Percentiles rank a stretch among this genome's conserved stretches.
Evolutionary conservation across 2,888 invertebrate species (phyloP).

Genomic region (Arctia plantaginis): DNA sequence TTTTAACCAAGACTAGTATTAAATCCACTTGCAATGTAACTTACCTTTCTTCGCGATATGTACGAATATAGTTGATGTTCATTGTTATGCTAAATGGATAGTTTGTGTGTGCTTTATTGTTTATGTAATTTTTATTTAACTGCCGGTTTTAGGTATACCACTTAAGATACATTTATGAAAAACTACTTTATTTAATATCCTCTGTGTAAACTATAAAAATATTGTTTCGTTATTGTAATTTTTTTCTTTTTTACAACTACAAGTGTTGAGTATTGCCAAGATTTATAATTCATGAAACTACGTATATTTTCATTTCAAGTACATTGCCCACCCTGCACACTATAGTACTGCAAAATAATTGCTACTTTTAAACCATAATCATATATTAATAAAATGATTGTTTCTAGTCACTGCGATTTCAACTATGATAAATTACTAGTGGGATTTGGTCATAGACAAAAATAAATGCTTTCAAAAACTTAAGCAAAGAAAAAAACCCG

Average conservation of each 20-base stretch:
- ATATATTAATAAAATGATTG: no score
- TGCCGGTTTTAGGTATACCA: not conserved
- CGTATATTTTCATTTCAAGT: not conserved
- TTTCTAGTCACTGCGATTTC: no score
- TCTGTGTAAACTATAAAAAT: not conserved
- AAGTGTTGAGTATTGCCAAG: not conserved
- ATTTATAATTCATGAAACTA: not conserved
- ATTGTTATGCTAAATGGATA: constrained; percentile 36
- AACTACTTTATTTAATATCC: not conserved
- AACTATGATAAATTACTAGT: no score
- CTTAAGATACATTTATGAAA: not conserved
- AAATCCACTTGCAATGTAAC: constrained; percentile 34
- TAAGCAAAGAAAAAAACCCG: no score
- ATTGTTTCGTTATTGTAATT: not conserved
- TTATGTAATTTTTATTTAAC: not conserved
- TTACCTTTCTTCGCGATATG: constrained; percentile 37
- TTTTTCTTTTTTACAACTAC: not conserved
- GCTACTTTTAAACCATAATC: no score
- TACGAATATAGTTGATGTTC: constrained; percentile 28
- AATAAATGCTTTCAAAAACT: no score
- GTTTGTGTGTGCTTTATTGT: constrained; percentile 23
- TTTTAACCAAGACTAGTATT: constrained; percentile 23
- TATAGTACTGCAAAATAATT: no score
- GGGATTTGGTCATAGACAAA: no score
- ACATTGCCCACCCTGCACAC: not conserved